Base-by-base conservation (phyloP, 1,140 invertebrate genomes). In the Whitmania pigra region DNA sequence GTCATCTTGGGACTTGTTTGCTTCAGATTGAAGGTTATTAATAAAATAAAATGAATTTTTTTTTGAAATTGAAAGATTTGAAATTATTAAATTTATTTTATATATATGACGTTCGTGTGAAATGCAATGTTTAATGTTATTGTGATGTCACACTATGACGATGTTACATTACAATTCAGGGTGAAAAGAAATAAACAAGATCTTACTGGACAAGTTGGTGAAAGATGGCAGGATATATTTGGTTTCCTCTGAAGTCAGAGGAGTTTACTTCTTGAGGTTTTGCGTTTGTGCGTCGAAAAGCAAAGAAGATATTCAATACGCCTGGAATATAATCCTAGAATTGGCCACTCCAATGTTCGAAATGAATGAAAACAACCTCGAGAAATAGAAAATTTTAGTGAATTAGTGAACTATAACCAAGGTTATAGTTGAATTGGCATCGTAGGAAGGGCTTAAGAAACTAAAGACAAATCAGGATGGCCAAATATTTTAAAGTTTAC, bases 1-100 rank as follows among this genome's bases (percentile, higher is more conserved):
- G 93, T 97, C 66, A 88, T 94, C 78, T 84, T 97, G 70, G 92
- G 91, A 4, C 86, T 97, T 81, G 93, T 97, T 0, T 93, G 92
- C 0, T 97, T 98, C 74, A 76, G 85, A 76, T 75, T 87, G 53
- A 91, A 92, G 87, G 93, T 94, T 85, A 81, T 72, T 5, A 11
- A 49, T 54, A 25, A 31, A 6, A 20, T 15, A 67, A 27, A 31
- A 29, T 9, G 11, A 69, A n/a, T n/a, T n/a, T n/a, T n/a, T n/a
- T n/a, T n/a, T n/a, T n/a, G n/a, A n/a, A n/a, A n/a, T n/a, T n/a
- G n/a, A n/a, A n/a, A n/a, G n/a, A n/a, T n/a, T n/a, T n/a, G n/a
- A n/a, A n/a, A n/a, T n/a, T n/a, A n/a, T n/a, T n/a, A n/a, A n/a
- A n/a, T n/a, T n/a, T n/a, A n/a, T n/a, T n/a, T n/a, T n/a, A n/a